These are phyloP conservation scores for Tautogolabrus adspersus DNA, from an alignment of 2,113 vertebrate genomes.

Conservation along the genomic window DNA sequence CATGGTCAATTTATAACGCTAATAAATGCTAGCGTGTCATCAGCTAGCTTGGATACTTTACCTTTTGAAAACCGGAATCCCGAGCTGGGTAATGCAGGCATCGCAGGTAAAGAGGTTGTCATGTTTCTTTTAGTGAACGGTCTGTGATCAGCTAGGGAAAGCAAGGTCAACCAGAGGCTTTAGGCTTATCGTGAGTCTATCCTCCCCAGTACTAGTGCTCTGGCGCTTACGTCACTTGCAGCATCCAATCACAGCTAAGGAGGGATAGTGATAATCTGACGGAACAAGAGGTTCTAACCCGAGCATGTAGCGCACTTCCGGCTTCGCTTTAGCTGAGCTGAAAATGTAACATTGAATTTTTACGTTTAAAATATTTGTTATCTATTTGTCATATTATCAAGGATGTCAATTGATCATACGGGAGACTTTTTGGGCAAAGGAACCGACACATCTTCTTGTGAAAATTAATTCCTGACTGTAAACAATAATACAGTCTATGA, in stretches of 20 bases:
- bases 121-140: slow-evolving; percentile 33
- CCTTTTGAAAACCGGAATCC: slow-evolving; percentile 79
- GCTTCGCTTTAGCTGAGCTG: slow-evolving; percentile 15
- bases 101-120: slow-evolving; percentile 38
- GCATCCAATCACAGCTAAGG: slow-evolving; percentile 48
- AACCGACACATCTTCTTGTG: not conserved
- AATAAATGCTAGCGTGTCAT: slow-evolving; percentile 13
- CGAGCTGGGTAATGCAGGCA: slow-evolving; percentile 36
- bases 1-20: slow-evolving; percentile 1
- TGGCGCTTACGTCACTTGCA: slow-evolving; percentile 29
- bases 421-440: too few species aligned
- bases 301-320: not conserved
- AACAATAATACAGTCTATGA: too few species aligned
- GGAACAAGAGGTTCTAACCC: not conserved
- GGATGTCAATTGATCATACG: too few species aligned
- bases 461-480: not conserved
- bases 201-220: not conserved
- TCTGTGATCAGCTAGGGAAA: not conserved
- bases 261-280: not conserved
- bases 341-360: too few species aligned
- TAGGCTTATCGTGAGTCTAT: slow-evolving; percentile 36
- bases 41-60: slow-evolving; percentile 38
- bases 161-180: slow-evolving; percentile 70
- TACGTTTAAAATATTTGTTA: too few species aligned
- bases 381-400: too few species aligned